Base-by-base conservation (phyloP, 2,113 vertebrate species). In the Notothenia rossii region DNA sequence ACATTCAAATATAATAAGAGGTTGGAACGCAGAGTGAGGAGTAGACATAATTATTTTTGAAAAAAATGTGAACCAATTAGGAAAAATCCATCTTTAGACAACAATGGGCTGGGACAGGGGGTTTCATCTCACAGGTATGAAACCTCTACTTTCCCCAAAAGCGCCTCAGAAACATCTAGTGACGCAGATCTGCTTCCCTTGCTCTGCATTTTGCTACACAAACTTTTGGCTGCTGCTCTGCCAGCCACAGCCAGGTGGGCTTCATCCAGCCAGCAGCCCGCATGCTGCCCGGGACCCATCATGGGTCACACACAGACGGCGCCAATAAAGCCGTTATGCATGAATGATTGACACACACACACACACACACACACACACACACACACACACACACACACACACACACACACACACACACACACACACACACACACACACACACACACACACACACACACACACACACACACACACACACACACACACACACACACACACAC, bases 181-280 rank as follows among this genome's bases (percentile, higher is more conserved):
- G 86, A 89, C 75, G 72, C 77, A 86, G 49, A 83, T 80, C 72
- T 81, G 78, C 61, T 80, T 67, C 56, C 72, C 62, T 72, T 60
- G n/a, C 70, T 76, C 86, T 83, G 89, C 40, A 84, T 79, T 86
- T 85, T 79, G 73, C 73, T 82, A 75, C 77, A 82, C 64, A 58
- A 79, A 77, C 72, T 84, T 85, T 76, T 86, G 89, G 84, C 80
- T 67, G 66, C 75, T 84, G 66, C 58, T 10, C 29, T 59, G 71
- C 81, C 75, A 76, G 66, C 69, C n/a, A 0, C 36, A 56, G 73
- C 84, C 89, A 92, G 90, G 89, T 92, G 84, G 89, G 78, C 45
- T 88, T 87, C 73, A 86, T 92, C 86, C 91, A 86, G 85, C 75
- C 71, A 77, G 67, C 77, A 84, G 78, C 82, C 77, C 85, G 72